Evolutionary conservation across 2,113 vertebrate species (phyloP).

Genomic region (Maylandia zebra): DNA sequence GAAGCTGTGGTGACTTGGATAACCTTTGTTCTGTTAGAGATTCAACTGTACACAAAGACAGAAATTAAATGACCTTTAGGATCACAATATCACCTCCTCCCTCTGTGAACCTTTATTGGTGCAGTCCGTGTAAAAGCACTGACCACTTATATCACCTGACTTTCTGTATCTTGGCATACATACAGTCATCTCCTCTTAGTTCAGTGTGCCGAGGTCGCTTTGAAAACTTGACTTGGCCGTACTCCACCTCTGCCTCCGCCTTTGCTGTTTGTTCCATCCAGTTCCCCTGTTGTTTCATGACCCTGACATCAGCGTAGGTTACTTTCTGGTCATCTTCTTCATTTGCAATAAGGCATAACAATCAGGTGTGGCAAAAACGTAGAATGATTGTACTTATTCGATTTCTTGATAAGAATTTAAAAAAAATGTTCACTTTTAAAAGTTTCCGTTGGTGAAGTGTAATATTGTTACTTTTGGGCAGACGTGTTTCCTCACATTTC

Average conservation of each 20-base stretch:
- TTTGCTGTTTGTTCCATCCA: background rate
- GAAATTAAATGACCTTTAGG: background rate
- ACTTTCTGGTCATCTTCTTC: background rate
- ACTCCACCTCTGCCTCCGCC: constrained; percentile 29
- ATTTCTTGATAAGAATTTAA: rapidly evolving
- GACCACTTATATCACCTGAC: background rate
- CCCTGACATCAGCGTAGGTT: constrained; percentile 21
- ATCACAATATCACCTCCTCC: background rate
- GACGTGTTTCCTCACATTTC: background rate
- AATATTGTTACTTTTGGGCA: background rate
- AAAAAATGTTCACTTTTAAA: background rate
- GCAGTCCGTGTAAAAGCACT: background rate
- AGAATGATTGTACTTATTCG: rapidly evolving
- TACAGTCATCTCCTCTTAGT: background rate
- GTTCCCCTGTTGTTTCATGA: background rate
- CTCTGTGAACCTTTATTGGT: background rate
- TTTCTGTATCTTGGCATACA: constrained; percentile 30
- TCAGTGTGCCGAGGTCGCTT: background rate
- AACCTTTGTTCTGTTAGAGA: background rate
- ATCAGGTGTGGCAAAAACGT: background rate
- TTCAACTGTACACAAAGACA: background rate
- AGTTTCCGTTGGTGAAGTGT: background rate
- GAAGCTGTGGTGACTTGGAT: background rate
- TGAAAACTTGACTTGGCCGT: constrained; percentile 32
- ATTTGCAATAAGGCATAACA: background rate